Evolutionary conservation across 2,888 invertebrate species (phyloP).

Genomic region (Thereva nobilitata): DNA sequence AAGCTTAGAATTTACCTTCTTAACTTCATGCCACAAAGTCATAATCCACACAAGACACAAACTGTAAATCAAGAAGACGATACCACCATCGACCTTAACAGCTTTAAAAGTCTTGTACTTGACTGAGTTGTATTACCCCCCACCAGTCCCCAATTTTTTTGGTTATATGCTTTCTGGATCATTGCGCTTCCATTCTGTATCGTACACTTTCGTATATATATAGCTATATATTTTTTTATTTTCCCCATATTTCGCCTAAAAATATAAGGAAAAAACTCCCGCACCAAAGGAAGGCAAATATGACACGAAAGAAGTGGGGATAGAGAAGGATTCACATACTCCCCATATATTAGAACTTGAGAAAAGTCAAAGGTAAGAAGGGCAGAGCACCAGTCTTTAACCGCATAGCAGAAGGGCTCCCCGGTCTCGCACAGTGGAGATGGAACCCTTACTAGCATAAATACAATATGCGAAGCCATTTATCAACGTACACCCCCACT

Average conservation of each 20-base stretch:
- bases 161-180: conserved; percentile 30
- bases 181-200: conserved; percentile 26
- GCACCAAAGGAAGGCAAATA: not conserved
- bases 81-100: conserved; percentile 17
- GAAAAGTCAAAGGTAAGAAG: conserved; percentile 30
- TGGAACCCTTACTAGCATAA: conserved; percentile 28
- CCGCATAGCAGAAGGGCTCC: conserved; percentile 24
- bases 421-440: not conserved
- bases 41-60: conserved; percentile 40
- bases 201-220: not conserved
- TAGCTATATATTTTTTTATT: conserved; percentile 5
- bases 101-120: conserved; percentile 3
- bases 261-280: not conserved
- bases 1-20: conserved; percentile 33
- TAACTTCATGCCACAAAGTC: conserved; percentile 34
- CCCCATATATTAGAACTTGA: conserved; percentile 12
- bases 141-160: conserved; percentile 1
- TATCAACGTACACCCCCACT: conserved; percentile 34
- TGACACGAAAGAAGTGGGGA: conserved; percentile 6
- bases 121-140: conserved; percentile 20
- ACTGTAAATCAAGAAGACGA: conserved; percentile 37
- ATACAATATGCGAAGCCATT: conserved; percentile 42
- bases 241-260: conserved; percentile 25
- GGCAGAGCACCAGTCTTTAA: conserved; percentile 26
- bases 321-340: conserved; percentile 11